These are phyloP conservation scores for Actenoides lindsayi DNA, from an alignment of 2,113 vertebrate genomes.

Conservation along the genomic window DNA sequence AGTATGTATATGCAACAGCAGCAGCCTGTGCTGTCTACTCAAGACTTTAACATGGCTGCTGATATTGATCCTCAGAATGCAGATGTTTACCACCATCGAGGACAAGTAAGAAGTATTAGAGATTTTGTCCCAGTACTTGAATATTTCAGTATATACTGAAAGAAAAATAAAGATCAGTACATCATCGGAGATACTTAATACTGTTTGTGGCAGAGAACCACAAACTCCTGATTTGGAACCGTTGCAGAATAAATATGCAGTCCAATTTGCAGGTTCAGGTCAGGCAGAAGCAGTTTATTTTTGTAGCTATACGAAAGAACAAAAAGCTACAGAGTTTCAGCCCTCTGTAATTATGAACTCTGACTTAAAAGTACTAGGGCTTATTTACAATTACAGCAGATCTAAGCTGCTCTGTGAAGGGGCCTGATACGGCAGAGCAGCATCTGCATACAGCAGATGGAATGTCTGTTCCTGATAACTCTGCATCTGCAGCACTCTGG, in stretches of 20 bases:
- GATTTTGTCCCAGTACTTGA: background rate
- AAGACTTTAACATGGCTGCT: constrained; percentile 96
- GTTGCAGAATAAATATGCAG: background rate
- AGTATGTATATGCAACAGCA: constrained; percentile 99
- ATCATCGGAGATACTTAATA: fast-evolving
- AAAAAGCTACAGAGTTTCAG: background rate
- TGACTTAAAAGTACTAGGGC: background rate
- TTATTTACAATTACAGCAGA: background rate
- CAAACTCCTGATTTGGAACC: background rate
- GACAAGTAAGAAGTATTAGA: constrained; percentile 82
- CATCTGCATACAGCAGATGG: background rate
- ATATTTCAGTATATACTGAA: background rate
- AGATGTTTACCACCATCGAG: constrained; percentile 97
- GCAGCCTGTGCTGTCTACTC: constrained; percentile 89
- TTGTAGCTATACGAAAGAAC: background rate
- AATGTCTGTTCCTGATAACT: background rate
- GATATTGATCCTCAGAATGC: constrained; percentile 92
- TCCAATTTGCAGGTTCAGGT: background rate
- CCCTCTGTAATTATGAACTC: fast-evolving
- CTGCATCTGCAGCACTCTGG: background rate
- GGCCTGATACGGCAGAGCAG: background rate
- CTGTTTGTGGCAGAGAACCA: background rate
- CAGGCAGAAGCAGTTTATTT: background rate
- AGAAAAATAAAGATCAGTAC: background rate
- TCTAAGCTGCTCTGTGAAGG: background rate